Conservation (phyloP, 1,140 invertebrate genomes). For the Adelges cooleyi region DNA sequence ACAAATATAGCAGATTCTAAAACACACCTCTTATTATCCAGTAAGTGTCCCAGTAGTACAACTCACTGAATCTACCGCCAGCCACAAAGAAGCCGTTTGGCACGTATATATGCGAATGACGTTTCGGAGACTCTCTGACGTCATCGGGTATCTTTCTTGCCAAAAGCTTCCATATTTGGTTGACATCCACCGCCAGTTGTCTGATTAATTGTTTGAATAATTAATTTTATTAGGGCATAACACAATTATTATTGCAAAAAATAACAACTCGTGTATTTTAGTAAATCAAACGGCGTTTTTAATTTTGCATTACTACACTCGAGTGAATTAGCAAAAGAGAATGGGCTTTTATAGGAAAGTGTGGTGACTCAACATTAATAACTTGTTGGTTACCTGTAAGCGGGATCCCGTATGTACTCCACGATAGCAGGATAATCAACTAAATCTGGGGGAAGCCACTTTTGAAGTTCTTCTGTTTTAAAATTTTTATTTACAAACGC, state of each 20-base stretch:
- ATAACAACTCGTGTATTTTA: no score
- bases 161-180: conserved; percentile 59
- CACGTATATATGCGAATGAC: conserved; percentile 51
- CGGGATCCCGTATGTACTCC: not conserved
- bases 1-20: no score
- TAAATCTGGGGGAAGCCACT: not conserved
- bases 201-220: no score
- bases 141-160: conserved; percentile 52
- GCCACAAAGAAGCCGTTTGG: conserved; percentile 57
- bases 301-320: no score
- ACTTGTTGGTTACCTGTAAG: not conserved
- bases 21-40: conserved; percentile 70
- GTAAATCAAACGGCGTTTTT: no score
- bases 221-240: no score
- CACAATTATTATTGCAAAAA: no score
- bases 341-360: no score
- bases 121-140: conserved; percentile 47
- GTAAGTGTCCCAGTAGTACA: conserved; percentile 84
- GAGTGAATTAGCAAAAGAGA: no score
- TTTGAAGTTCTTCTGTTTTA: not conserved
- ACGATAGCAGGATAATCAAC: not conserved
- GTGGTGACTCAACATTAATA: no score
- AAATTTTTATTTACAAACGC: not conserved
- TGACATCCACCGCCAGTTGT: conserved; percentile 36
- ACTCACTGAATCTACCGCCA: conserved; percentile 65